Evolutionary conservation across 2,113 vertebrate genomes (phyloP), one percentile per base, ranked within the genome.

Genomic region (Rhadina sibilatrix): DNA sequence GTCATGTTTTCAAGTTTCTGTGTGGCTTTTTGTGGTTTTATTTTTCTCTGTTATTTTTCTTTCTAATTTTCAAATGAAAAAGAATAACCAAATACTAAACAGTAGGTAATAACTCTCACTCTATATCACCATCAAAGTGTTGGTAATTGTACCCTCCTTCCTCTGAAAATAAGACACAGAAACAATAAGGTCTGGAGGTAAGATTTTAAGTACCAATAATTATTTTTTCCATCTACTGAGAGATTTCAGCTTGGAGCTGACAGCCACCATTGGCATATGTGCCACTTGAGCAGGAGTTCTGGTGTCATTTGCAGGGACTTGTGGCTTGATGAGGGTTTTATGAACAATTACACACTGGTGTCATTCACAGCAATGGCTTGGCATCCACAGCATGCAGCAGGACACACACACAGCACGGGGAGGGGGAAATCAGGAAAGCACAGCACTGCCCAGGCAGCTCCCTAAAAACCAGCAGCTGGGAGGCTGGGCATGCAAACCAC

Each of bases 261-360:
- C 56, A 79, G 68, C 42, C 47, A 5, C 44, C 68, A 76, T 14
- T 78, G 93, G 92, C 76, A 92, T 78, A 60, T 7, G 13, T 33
- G 83, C 80, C 88, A 84, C 79, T 87, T n/a, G 64, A 94, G 65
- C 28, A 83, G 57, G 44, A 44, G 24, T 86, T 90, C 65, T 92
- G 71, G 74, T 92, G 76, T 68, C 59, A 52, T 86, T 81, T 83
- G 56, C 83, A 93, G 64, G 88, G 79, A 81, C 44, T 4, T 61
- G 83, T 30, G 65, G 44, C 86, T 90, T 71, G 79, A 90, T 93
- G 88, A 76, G 80, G 60, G 60, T 79, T 92, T 95, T 81, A 87
- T 75, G 72, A 89, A 35, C 61, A 82, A 74, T 92, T 79, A 69
- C 72, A 71, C 83, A 18, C 4, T 24, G 68, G 71, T 56, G 50